Percentiles rank a stretch among this genome's conserved stretches.
Conservation (phyloP, 2,113 vertebrate genomes). For the Tragelaphus strepsiceros region DNA sequence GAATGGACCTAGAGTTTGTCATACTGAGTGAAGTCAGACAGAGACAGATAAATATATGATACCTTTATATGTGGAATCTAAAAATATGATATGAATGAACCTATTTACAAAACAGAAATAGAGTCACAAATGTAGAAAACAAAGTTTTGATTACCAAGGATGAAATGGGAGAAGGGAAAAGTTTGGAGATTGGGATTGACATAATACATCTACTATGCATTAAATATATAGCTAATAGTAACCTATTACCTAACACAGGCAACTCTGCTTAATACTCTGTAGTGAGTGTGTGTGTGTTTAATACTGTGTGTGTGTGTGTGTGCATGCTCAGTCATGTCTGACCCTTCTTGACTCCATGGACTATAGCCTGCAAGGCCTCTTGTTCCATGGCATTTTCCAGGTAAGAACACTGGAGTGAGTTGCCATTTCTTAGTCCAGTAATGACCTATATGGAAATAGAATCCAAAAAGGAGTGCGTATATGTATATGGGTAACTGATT, state of each 20-base stretch:
- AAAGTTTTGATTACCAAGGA: not conserved
- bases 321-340: rapidly evolving
- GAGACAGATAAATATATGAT: not conserved
- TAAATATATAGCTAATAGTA: not conserved
- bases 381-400: not conserved
- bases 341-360: not conserved
- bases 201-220: not conserved
- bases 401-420: not conserved
- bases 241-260: not conserved
- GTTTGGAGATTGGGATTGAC: not conserved
- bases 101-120: not conserved
- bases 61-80: not conserved
- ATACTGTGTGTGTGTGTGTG: not conserved
- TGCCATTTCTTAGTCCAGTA: not conserved
- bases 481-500: not conserved
- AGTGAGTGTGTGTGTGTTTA: not conserved
- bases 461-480: not conserved
- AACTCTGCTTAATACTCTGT: not conserved
- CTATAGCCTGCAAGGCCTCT: not conserved
- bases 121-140: not conserved
- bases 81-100: not conserved
- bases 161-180: not conserved
- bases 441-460: not conserved
- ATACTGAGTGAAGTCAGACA: not conserved
- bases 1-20: not conserved